Base-by-base conservation (phyloP, 2,888 invertebrate species). In the Neocrepidodera transversa region DNA sequence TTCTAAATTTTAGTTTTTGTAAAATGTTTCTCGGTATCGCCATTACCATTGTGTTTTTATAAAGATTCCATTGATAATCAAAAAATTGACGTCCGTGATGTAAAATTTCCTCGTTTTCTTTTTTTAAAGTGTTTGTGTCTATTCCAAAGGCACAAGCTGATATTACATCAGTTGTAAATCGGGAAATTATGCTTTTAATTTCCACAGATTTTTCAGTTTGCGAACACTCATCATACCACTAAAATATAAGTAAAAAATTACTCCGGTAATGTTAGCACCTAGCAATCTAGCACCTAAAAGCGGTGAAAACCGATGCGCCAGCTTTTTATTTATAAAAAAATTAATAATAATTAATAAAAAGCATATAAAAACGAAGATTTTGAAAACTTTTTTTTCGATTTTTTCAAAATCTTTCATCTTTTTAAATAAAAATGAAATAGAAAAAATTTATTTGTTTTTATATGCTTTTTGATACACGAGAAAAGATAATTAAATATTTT, bases 111-210 rank as follows among this genome's bases (percentile, higher is more conserved):
- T 83, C 79, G 58, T 84, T 78, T 1, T 82, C 76, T 68, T 82
- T 79, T 40, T 80, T 78, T 38, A 86, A 81, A 11, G 83, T 82
- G 63, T 86, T 82, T 62, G 83, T 82, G 60, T 85, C 83, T 7
- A 86, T 78, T 13, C 86, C 86, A 68, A 86, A 86, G 10, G 84
- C 85, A 53, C 83, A 82, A 23, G 82, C 82, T 0, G 82, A 83
- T 17, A 86, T 84, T 2, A 85, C 82, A 67, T 86, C 85, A 77
- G 84, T 83, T 0, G 84, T 81, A 65, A 83, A 85, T 62, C 81
- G 49, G 38, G 43, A 30, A 1, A 56, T 10, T n/a, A 62, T 40
- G 11, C 28, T 50, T 17, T 65, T 65, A 32, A 65, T 62, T 3
- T 65, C 55, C 2, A 62, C 6, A 14, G 61, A 20, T 36, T 48